Evolutionary conservation across 2,888 invertebrate species (phyloP).

Genomic region (Mesoligia furuncula): DNA sequence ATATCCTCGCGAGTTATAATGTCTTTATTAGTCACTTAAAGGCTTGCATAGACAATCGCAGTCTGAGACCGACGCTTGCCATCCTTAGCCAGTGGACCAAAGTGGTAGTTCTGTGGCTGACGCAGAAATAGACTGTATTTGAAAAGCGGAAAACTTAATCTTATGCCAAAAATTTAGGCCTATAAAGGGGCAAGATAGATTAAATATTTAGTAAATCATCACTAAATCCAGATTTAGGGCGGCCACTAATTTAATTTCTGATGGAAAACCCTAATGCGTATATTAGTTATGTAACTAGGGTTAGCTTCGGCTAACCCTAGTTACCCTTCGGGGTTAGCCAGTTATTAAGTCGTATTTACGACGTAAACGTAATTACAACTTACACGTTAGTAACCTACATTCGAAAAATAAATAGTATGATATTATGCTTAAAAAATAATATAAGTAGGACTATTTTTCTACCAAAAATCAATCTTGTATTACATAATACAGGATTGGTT

Average conservation of each 20-base stretch:
- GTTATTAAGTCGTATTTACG: not conserved
- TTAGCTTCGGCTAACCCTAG: not conserved
- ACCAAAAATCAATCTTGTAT: constrained; percentile 9
- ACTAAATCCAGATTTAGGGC: not conserved
- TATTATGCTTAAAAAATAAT: not conserved
- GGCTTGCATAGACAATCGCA: not conserved
- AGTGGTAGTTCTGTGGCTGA: constrained; percentile 2
- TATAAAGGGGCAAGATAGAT: not conserved
- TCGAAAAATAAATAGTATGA: not conserved
- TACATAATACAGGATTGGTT: not conserved
- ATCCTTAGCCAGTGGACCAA: constrained; percentile 10
- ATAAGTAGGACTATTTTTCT: too few relatives aligned
- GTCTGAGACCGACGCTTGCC: not conserved
- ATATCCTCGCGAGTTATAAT: not conserved
- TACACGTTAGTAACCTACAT: not conserved
- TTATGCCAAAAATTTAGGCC: not conserved
- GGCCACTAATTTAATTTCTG: not conserved
- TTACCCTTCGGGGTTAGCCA: not conserved
- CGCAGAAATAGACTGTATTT: constrained; percentile 3
- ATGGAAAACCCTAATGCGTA: not conserved
- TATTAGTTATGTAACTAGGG: not conserved
- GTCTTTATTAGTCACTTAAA: not conserved
- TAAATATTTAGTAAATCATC: not conserved
- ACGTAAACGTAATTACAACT: too few relatives aligned
- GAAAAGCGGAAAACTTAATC: constrained; percentile 20